A percentile compares a stretch with the other conserved stretches of the same genome.
Evolutionary conservation across 2,113 vertebrate genomes (phyloP).

Genomic region (Tamias sibiricus): DNA sequence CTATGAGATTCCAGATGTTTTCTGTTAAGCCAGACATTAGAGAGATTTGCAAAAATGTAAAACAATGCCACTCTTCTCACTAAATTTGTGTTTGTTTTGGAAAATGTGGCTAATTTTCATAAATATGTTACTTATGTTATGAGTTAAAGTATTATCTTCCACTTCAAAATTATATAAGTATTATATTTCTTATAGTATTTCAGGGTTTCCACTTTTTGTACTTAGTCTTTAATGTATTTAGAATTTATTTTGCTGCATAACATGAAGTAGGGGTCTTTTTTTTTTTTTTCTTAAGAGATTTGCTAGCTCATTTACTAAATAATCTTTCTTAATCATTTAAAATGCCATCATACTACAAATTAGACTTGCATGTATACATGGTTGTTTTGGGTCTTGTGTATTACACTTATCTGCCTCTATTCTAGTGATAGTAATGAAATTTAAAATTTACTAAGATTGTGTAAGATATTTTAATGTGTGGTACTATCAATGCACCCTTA

Average conservation of each 20-base stretch:
- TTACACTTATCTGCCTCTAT: background rate
- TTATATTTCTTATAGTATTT: conserved; percentile 33
- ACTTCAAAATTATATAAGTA: conserved; percentile 21
- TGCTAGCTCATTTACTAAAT: background rate
- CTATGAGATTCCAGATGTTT: conserved; percentile 59
- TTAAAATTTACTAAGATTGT: background rate
- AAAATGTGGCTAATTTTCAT: conserved; percentile 33
- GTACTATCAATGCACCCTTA: background rate
- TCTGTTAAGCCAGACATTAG: conserved; percentile 58
- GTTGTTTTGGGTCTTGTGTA: background rate
- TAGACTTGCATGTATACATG: background rate
- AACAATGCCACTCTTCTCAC: conserved; percentile 22
- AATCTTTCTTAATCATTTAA: background rate
- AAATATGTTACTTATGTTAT: conserved; percentile 17
- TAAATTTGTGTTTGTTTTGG: conserved; percentile 51
- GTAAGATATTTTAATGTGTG: background rate
- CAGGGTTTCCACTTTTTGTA: conserved; percentile 20
- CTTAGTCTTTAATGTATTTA: conserved; percentile 11
- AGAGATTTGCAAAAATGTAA: conserved; percentile 60
- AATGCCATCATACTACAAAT: background rate
- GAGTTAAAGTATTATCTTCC: background rate
- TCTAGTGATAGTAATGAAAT: background rate
- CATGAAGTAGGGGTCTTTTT: background rate
- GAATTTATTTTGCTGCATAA: background rate
- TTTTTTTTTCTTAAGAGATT: background rate